These are phyloP conservation scores for Dendrocincla fuliginosa DNA, from an alignment of 2,797 vertebrate genomes.

Conservation along the genomic window DNA sequence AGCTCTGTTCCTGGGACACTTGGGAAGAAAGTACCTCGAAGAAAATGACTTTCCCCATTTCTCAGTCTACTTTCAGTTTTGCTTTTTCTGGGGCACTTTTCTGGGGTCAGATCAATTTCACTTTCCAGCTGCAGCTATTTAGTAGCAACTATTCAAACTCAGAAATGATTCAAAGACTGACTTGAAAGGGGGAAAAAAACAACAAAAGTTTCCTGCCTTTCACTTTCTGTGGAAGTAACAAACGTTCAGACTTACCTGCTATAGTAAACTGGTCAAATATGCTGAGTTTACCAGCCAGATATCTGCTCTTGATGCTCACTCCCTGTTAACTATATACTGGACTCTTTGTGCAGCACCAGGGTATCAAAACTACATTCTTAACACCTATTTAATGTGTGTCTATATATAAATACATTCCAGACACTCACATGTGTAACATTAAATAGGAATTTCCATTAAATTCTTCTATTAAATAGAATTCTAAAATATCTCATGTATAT, in stretches of 20 bases:
- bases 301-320: background rate
- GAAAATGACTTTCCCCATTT: background rate
- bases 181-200: background rate
- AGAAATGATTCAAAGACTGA: background rate
- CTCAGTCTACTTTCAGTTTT: conserved; percentile 38
- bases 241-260: background rate
- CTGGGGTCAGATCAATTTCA: background rate
- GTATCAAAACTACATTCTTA: background rate
- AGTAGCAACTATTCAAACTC: background rate
- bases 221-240: background rate
- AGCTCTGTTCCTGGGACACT: background rate
- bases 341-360: background rate
- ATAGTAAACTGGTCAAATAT: background rate
- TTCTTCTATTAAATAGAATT: background rate
- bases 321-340: background rate
- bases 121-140: background rate
- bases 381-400: background rate
- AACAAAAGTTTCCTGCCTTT: background rate
- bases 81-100: background rate
- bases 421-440: background rate
- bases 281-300: background rate
- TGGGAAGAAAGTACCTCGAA: background rate
- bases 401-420: fast-evolving
- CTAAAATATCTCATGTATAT: too few relatives aligned
- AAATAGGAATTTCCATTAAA: background rate